Evolutionary conservation across 2,888 invertebrate species (phyloP).

Genomic region (Sinohyriopsis cumingii): DNA sequence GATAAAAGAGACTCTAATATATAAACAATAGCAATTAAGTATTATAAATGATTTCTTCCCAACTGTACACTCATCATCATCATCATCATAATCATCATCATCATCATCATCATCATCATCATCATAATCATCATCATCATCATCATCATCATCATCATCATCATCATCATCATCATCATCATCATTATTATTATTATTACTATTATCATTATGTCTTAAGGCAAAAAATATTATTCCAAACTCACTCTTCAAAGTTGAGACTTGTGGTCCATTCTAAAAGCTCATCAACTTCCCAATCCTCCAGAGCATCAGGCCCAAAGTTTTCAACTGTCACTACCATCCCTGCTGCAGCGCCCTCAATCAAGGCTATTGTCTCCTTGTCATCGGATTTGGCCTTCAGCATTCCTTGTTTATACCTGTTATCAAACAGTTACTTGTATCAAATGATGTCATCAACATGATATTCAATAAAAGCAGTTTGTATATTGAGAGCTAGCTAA

Average conservation of each 20-base stretch:
- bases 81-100: no score
- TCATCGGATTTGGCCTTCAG: conserved; percentile 67
- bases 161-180: no score
- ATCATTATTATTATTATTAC: no score
- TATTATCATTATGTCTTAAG: no score
- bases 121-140: no score
- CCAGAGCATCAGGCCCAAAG: conserved; percentile 65
- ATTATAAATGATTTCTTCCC: no score
- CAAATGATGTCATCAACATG: not conserved
- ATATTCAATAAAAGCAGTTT: not conserved
- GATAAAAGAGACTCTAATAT: no score
- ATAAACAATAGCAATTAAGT: no score
- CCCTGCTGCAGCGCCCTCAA: conserved; percentile 70
- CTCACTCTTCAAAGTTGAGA: conserved; percentile 71
- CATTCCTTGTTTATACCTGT: conserved; percentile 69
- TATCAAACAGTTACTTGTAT: not conserved
- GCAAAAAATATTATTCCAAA: conserved; percentile 1
- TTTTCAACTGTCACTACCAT: conserved; percentile 69
- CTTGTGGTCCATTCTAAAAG: conserved; percentile 71
- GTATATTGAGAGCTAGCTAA: no score
- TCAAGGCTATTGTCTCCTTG: conserved; percentile 64
- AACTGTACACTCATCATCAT: no score
- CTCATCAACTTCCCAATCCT: conserved; percentile 72
- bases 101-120: no score
- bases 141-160: no score